A percentile compares a stretch with the other conserved stretches of the same genome.
Conservation (phyloP, 1,140 invertebrate species). For the Drosophila prosaltans region DNA sequence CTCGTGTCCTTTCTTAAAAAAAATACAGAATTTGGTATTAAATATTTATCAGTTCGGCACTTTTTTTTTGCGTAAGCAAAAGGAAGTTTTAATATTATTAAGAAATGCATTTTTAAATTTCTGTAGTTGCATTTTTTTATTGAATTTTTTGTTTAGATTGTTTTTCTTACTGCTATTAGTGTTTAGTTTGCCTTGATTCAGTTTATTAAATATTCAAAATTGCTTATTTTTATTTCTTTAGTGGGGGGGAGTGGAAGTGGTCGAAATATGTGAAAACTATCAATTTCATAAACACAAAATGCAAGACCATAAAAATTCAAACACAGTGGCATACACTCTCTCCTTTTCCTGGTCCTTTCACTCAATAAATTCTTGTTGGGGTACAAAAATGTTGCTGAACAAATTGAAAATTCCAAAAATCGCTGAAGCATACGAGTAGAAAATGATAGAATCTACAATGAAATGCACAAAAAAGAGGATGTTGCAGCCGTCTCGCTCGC, state of each 20-base stretch:
- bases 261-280: conserved; percentile 4
- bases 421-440: conserved; percentile 74
- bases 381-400: conserved; percentile 75
- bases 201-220: background rate
- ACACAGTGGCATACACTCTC: conserved; percentile 5
- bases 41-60: no score
- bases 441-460: conserved; percentile 80
- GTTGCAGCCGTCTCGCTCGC: conserved; percentile 30
- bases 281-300: conserved; percentile 21
- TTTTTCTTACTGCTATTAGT: background rate
- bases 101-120: no score
- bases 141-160: background rate
- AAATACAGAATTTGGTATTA: no score
- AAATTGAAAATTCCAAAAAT: conserved; percentile 81
- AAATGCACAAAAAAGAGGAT: conserved; percentile 67
- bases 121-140: no score
- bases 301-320: conserved; percentile 16
- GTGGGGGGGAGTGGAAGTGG: no score
- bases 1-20: no score
- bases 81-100: no score
- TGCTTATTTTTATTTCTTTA: conserved; percentile 2
- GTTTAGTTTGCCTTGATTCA: background rate
- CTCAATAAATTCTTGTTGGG: conserved; percentile 55
- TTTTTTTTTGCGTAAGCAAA: no score
- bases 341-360: conserved; percentile 11